Evolutionary conservation across 2,888 invertebrate genomes (phyloP).

Genomic region (Hipparchia semele): DNA sequence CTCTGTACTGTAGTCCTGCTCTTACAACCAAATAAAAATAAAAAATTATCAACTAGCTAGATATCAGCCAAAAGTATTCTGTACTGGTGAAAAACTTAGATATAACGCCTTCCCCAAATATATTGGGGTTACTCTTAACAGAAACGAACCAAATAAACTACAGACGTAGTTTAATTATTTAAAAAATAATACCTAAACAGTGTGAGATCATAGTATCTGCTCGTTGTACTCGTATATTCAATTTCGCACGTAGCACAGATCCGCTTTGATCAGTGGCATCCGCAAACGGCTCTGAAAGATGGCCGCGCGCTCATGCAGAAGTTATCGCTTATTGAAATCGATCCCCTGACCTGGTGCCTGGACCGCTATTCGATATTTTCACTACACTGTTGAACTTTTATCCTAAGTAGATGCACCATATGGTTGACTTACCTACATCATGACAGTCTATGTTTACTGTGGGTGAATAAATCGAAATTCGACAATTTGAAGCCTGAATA

Average conservation of each 20-base stretch:
- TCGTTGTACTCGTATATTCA: slow-evolving; percentile 33
- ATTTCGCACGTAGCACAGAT: slow-evolving; percentile 28
- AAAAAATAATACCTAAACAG: background rate
- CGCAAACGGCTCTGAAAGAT: slow-evolving; percentile 53
- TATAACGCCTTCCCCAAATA: too few species aligned
- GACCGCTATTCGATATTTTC: slow-evolving; percentile 40
- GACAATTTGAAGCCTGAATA: too few species aligned
- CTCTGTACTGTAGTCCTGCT: too few species aligned
- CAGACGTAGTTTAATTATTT: background rate
- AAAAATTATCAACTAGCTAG: too few species aligned
- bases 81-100: too few species aligned
- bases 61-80: too few species aligned
- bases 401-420: background rate
- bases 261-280: slow-evolving; percentile 46
- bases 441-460: too few species aligned
- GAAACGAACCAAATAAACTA: too few species aligned
- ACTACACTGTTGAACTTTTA: slow-evolving; percentile 30
- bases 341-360: slow-evolving; percentile 49
- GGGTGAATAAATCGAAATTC: too few species aligned
- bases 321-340: slow-evolving; percentile 76
- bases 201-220: slow-evolving; percentile 49
- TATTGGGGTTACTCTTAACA: too few species aligned
- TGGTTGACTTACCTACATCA: too few species aligned
- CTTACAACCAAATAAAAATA: too few species aligned
- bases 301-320: slow-evolving; percentile 62